A percentile compares a stretch with the other conserved stretches of the same genome.
Evolutionary conservation across 2,797 vertebrate genomes (phyloP).

Genomic region (Oreortyx pictus): DNA sequence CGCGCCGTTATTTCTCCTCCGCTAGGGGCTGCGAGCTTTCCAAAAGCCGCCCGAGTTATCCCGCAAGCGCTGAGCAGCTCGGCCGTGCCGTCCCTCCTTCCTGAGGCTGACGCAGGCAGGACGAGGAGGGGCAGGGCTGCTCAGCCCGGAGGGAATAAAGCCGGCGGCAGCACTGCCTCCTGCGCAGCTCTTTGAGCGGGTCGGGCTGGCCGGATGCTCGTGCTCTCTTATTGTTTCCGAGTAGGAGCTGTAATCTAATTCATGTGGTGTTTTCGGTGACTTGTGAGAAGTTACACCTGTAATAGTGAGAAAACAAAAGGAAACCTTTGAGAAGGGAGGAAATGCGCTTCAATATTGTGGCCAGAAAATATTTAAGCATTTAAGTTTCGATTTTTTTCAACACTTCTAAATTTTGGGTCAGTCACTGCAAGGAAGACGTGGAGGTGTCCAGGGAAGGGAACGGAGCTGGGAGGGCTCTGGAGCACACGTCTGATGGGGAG

Average conservation of each 20-base stretch:
- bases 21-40: too few relatives aligned
- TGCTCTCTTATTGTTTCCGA: background rate
- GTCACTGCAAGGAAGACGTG: too few relatives aligned
- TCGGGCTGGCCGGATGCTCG: accelerated
- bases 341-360: background rate
- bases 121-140: background rate
- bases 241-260: background rate
- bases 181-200: background rate
- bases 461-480: too few relatives aligned
- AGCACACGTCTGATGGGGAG: too few relatives aligned
- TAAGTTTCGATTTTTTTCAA: background rate
- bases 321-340: background rate
- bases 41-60: too few relatives aligned
- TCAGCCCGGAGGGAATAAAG: background rate
- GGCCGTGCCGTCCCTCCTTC: too few relatives aligned
- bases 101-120: background rate
- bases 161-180: background rate
- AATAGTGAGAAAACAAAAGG: background rate
- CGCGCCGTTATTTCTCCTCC: too few relatives aligned
- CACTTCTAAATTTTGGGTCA: too few relatives aligned
- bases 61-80: too few relatives aligned
- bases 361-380: background rate
- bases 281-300: background rate
- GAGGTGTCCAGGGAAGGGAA: too few relatives aligned
- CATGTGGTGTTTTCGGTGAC: background rate